Base-by-base conservation (phyloP, 2,113 vertebrate species). In the Guaruba guarouba region DNA sequence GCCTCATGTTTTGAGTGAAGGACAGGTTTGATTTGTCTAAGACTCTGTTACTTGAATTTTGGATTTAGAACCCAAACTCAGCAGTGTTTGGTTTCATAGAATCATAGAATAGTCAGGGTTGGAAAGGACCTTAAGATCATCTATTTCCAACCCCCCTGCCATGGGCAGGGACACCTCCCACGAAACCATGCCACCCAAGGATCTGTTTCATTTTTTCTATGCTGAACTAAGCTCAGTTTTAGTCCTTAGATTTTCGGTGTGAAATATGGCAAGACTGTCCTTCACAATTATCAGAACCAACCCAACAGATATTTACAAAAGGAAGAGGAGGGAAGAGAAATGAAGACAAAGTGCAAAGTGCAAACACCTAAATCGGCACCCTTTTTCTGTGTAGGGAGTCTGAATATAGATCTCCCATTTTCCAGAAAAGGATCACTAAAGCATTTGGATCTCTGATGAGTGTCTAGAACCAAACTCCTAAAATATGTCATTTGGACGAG, bases 1-100 rank as follows among this genome's bases (percentile, higher is more conserved):
- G 82, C 52, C 75, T 93, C 86, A 49, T 73, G 43, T 76, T 88
- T 70, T 79, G 57, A 92, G 43, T 78, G 70, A 84, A 94, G 44
- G 33, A 71, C 27, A 86, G 59, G 43, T 67, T 90, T 90, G 35
- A 1, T 17, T 80, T 84, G 75, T 55, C 27, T 49, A 44, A 62
- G 55, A 81, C 31, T 86, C 57, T n/a, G 31, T 43, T 74, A 62
- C 37, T 51, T 80, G 49, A 85, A 76, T 80, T 90, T 67, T 92
- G n/a, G 27, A 86, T 88, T 88, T 52, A 63, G 28, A 86, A 74
- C 9, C 19, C 25, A 43, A 81, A 75, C 20, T 33, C 64, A 71
- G 33, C 33, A 54, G 28, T 24, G 19, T 4, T 59, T 49, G 31
- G 43, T 59, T 90, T 74, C 14, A 24, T 37, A 48, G 46, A 48